Base-by-base conservation (phyloP, 1,140 invertebrate species). In the Pogonomyrmex californicus region DNA sequence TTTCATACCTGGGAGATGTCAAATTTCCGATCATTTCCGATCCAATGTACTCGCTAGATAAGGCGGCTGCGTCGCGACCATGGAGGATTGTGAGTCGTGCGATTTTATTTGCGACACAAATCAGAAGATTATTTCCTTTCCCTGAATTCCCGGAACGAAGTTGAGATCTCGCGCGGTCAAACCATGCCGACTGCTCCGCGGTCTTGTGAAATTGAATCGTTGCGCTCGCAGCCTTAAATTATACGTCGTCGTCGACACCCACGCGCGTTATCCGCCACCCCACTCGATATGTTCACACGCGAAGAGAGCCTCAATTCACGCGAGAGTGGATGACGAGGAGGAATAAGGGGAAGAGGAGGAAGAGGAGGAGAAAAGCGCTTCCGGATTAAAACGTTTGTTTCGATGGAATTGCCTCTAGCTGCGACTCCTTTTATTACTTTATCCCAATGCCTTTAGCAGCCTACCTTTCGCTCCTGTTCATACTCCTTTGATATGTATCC, bases 151-250 rank as follows among this genome's bases (percentile, higher is more conserved):
- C 9, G 63, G n/a, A 44, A 44, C 38, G 30, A 7, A 58, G 56
- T n/a, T 1, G n/a, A 7, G 36, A 6, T 23, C 38, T 44, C 1
- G 41, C 41, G 41, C 41, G 41, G 41, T 7, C 23, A 36, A 51
- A 70, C 77, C 86, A 81, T 56, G 49, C 89, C 63, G 70, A 41
- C 65, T 85, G 86, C 88, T 85, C 70, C 88, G 73, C 73, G 88
- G 60, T 90, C 91, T 90, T 71, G 90, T 87, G 89, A 91, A 92
- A 92, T 92, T 92, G 91, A 92, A 92, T 91, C 92, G 91, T 92
- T 90, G 87, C 86, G 54, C 86, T 78, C 87, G 79, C 85, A 87
- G 87, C 78, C 90, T 92, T 92, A 91, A 92, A 92, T 92, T 92
- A 92, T 90, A 88, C 91, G 91, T 91, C 91, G 89, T 91, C 92